These are phyloP conservation scores for Boloria selene DNA, from an alignment of 2,888 invertebrate species.

Conservation along the genomic window DNA sequence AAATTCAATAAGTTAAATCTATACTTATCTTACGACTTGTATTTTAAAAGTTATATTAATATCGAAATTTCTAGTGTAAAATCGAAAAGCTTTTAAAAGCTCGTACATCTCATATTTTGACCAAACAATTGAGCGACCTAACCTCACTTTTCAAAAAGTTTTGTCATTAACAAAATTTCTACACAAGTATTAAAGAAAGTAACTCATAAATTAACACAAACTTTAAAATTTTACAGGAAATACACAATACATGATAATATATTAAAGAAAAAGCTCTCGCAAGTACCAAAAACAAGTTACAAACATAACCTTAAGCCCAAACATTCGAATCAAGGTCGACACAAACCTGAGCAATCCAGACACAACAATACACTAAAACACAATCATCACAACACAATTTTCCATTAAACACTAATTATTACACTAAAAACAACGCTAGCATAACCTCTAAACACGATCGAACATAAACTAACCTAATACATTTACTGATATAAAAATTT, in stretches of 20 bases:
- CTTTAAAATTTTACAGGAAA: neutral
- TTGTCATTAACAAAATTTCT: neutral
- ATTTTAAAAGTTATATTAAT: neutral
- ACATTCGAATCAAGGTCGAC: constrained; percentile 28
- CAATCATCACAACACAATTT: constrained; percentile 39
- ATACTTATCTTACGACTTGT: too few relatives aligned
- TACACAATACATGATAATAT: neutral
- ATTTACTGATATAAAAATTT: constrained; percentile 67
- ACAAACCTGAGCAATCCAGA: constrained; percentile 35
- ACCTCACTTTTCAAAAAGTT: constrained; percentile 10
- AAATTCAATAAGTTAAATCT: too few relatives aligned
- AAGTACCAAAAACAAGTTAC: constrained; percentile 20
- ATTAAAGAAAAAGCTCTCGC: constrained; percentile 1
- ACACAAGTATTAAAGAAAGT: neutral
- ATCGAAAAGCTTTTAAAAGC: constrained; percentile 8
- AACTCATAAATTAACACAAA: neutral
- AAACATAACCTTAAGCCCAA: constrained; percentile 36
- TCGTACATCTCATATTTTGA: neutral
- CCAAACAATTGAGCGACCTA: neutral
- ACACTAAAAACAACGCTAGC: constrained; percentile 46
- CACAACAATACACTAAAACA: constrained; percentile 39
- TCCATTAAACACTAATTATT: constrained; percentile 43
- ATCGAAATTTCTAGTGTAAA: constrained; percentile 1
- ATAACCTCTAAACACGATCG: constrained; percentile 55
- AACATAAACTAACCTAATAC: constrained; percentile 73